Conservation (phyloP, 2,113 vertebrate genomes). For the Oncorhynchus kisutch region DNA sequence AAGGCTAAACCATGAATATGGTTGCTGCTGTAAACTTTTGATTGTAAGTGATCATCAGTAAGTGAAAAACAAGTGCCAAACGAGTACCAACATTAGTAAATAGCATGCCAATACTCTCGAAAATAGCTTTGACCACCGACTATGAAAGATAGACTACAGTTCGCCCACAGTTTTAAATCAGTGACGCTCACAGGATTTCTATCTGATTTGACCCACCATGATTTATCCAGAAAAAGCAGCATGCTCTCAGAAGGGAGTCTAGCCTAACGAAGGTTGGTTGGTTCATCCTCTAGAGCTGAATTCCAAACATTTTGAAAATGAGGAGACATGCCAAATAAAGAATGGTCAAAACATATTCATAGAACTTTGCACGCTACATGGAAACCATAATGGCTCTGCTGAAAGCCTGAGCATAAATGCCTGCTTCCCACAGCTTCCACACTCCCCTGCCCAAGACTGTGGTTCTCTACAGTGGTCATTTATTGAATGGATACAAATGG, state of each 20-base stretch:
- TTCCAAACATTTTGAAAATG: slow-evolving; percentile 73
- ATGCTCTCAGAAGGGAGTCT: slow-evolving; percentile 36
- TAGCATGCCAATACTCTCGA: slow-evolving; percentile 12
- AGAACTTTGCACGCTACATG: slow-evolving; percentile 75
- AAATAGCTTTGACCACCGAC: slow-evolving; percentile 11
- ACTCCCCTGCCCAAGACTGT: slow-evolving; percentile 29
- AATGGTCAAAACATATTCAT: slow-evolving; percentile 70
- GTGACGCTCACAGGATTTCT: slow-evolving; percentile 11
- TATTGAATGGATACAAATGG: slow-evolving; percentile 44
- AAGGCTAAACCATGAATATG: slow-evolving; percentile 5
- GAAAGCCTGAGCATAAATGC: slow-evolving; percentile 63
- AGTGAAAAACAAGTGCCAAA: not conserved
- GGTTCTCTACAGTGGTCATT: slow-evolving; percentile 36
- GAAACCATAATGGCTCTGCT: slow-evolving; percentile 76
- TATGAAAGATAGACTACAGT: slow-evolving; percentile 44
- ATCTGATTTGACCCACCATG: slow-evolving; percentile 17
- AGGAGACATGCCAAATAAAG: slow-evolving; percentile 69
- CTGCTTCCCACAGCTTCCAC: slow-evolving; percentile 63
- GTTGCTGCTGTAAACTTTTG: slow-evolving; percentile 30
- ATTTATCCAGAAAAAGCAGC: slow-evolving; percentile 16
- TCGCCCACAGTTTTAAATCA: slow-evolving; percentile 1
- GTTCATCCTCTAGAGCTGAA: slow-evolving; percentile 59
- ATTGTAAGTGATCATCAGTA: slow-evolving; percentile 9
- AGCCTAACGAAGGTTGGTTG: slow-evolving; percentile 29
- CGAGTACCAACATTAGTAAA: slow-evolving; percentile 2